Percentiles rank a stretch among this genome's conserved stretches.
phyloP scores from a whole-genome alignment of 1,140 invertebrate species.

The Pygmarrhopalites habei region DNA sequence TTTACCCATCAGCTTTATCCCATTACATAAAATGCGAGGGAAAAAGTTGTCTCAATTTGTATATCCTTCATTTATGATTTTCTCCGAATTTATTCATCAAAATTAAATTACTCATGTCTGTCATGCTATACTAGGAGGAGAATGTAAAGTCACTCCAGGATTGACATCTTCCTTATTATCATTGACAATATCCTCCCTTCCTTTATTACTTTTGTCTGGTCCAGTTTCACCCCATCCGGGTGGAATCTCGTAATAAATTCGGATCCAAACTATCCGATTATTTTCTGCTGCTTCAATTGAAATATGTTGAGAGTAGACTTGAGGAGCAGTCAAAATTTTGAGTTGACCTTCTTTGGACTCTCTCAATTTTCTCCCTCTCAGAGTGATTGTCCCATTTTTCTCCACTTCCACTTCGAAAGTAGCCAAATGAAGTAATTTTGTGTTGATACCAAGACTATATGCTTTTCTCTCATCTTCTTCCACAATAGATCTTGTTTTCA shows the following conservation, averaged over 20 bases:
- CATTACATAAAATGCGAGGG: no score
- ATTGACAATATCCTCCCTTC: no score
- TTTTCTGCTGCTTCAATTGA: neutral
- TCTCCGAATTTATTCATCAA: no score
- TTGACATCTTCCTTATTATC: no score
- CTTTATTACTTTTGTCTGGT: no score
- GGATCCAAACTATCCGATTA: conserved; percentile 6
- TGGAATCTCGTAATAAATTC: conserved; percentile 7
- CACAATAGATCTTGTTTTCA: neutral
- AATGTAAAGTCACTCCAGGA: no score
- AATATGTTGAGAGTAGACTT: neutral
- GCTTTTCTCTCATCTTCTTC: conserved; percentile 2
- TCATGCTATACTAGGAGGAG: no score
- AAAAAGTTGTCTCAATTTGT: no score
- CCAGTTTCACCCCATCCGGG: no score
- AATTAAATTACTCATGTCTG: no score
- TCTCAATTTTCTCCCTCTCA: conserved; percentile 3
- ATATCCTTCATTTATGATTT: no score
- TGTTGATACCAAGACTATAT: conserved; percentile 3
- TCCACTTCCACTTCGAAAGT: conserved; percentile 10
- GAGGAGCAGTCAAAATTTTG: neutral
- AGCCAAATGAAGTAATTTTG: conserved; percentile 5
- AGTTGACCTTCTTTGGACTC: conserved; percentile 4
- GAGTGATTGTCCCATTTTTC: neutral
- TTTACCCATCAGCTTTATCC: no score